Evolutionary conservation across 2,797 vertebrate species (phyloP).

Genomic region (Halcyon leucocephala): DNA sequence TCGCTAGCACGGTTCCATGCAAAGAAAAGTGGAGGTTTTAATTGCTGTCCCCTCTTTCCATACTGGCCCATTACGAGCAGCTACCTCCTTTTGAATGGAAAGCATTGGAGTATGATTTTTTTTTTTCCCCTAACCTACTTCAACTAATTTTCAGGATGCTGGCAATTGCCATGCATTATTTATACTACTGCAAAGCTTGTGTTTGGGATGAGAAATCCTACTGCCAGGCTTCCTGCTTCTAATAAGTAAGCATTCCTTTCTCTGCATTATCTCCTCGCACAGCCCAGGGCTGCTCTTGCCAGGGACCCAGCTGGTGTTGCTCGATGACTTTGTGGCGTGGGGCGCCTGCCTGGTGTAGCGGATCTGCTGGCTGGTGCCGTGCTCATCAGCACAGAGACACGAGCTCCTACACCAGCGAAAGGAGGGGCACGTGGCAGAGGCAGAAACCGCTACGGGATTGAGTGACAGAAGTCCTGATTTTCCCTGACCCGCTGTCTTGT

Average conservation of each 20-base stretch:
- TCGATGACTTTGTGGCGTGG: constrained; percentile 35
- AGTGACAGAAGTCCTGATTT: constrained; percentile 39
- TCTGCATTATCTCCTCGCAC: neutral
- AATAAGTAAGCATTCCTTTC: constrained; percentile 62
- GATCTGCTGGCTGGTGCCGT: neutral
- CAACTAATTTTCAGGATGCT: constrained; percentile 58
- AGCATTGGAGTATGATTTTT: neutral
- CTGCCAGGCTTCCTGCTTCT: constrained; percentile 38
- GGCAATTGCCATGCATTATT: constrained; percentile 62
- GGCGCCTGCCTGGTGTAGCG: constrained; percentile 2
- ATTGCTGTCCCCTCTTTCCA: neutral
- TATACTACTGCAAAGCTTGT: constrained; percentile 38
- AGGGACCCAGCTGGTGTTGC: constrained; percentile 66
- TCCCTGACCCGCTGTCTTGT: neutral
- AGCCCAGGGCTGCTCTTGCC: constrained; percentile 64
- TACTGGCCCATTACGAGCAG: neutral
- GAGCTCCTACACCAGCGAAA: neutral
- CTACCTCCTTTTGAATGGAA: neutral
- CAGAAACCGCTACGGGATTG: neutral
- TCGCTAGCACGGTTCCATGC: neutral
- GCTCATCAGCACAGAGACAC: constrained; percentile 42
- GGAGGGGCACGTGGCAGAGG: neutral
- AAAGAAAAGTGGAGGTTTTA: neutral
- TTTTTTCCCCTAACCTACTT: neutral
- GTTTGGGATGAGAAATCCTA: constrained; percentile 41